These are phyloP conservation scores for Henicopernis longicauda DNA, from an alignment of 2,113 vertebrate genomes.

Conservation along the genomic window DNA sequence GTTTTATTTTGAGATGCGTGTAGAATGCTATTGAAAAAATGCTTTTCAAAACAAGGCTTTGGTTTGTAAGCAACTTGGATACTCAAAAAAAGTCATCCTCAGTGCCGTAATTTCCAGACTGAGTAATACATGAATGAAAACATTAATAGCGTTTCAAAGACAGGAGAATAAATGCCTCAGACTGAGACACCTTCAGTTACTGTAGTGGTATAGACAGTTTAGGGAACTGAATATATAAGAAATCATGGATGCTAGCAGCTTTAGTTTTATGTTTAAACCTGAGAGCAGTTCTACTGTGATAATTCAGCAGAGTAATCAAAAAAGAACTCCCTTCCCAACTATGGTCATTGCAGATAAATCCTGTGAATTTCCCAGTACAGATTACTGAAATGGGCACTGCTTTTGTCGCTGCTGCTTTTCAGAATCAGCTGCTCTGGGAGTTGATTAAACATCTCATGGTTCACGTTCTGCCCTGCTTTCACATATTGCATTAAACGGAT, in stretches of 20 bases:
- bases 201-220: neutral
- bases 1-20: neutral
- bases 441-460: neutral
- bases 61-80: neutral
- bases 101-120: neutral
- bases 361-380: neutral
- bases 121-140: neutral
- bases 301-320: neutral
- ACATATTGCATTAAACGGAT: neutral
- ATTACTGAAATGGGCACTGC: neutral
- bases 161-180: neutral
- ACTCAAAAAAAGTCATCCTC: neutral
- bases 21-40: neutral
- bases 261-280: neutral
- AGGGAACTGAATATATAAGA: neutral
- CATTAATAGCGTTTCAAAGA: neutral
- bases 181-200: neutral
- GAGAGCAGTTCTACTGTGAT: neutral
- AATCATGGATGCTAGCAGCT: neutral
- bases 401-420: neutral
- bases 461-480: neutral
- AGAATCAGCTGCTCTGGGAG: neutral
- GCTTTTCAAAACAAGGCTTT: neutral
- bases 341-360: neutral
- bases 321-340: neutral